Percentiles rank a stretch among this genome's conserved stretches.
Evolutionary conservation across 1,140 invertebrate species (phyloP).

Genomic region (Ips typographus): DNA sequence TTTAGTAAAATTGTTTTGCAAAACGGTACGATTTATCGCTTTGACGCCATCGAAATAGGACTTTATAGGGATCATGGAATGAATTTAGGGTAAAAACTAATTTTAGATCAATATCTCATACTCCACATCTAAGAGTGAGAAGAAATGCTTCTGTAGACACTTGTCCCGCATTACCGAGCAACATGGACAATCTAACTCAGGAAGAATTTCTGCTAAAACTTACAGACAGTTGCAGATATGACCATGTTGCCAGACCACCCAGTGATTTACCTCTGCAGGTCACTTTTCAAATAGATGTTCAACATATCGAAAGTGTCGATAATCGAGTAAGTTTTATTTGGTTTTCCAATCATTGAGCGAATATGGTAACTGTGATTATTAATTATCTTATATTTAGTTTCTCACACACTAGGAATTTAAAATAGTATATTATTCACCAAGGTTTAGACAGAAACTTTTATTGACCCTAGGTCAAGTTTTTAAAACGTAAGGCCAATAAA

Average conservation of each 20-base stretch:
- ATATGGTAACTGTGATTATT: not conserved
- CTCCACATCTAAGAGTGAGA: not conserved
- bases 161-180: constrained; percentile 15
- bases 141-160: constrained; percentile 10
- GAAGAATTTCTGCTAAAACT: constrained; percentile 70
- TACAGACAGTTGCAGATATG: constrained; percentile 73
- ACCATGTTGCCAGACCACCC: constrained; percentile 67
- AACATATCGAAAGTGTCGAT: constrained; percentile 49
- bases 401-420: too few species aligned
- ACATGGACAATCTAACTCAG: constrained; percentile 57
- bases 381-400: too few species aligned
- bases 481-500: too few species aligned
- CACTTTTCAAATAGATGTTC: constrained; percentile 46
- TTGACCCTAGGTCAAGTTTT: too few species aligned
- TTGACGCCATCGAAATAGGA: too few species aligned
- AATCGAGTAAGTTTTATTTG: constrained; percentile 49
- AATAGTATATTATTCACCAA: too few species aligned
- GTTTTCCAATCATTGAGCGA: not conserved
- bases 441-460: too few species aligned
- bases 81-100: too few species aligned
- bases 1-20: too few species aligned
- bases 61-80: too few species aligned
- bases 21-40: too few species aligned
- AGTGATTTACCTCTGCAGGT: constrained; percentile 41
- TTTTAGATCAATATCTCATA: not conserved